A percentile compares a stretch with the other conserved stretches of the same genome.
These are phyloP conservation scores for Ambastaia sidthimunki DNA, from an alignment of 2,797 vertebrate genomes.

Conservation along the genomic window DNA sequence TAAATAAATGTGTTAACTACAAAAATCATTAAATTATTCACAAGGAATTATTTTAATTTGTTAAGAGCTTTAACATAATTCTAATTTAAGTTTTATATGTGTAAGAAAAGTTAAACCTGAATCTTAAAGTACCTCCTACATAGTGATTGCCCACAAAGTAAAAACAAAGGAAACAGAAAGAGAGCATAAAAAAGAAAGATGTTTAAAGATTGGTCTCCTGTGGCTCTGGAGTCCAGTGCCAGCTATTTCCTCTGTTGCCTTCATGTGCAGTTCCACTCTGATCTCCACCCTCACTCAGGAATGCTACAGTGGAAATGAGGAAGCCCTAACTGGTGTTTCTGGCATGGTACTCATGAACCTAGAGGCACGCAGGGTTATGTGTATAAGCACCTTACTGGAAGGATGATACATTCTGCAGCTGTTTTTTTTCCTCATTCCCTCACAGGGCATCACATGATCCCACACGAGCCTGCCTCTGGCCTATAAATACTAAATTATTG, in stretches of 20 bases:
- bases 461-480: not conserved
- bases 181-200: not conserved
- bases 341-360: slow-evolving; percentile 44
- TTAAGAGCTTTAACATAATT: too few relatives aligned
- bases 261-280: slow-evolving; percentile 7
- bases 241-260: slow-evolving; percentile 58
- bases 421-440: slow-evolving; percentile 22
- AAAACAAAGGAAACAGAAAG: too few relatives aligned
- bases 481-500: slow-evolving; percentile 11
- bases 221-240: slow-evolving; percentile 36
- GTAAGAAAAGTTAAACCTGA: too few relatives aligned
- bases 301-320: slow-evolving; percentile 64
- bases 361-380: slow-evolving; percentile 17
- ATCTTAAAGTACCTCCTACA: too few relatives aligned
- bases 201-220: not conserved
- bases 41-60: too few relatives aligned
- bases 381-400: slow-evolving; percentile 19
- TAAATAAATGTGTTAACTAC: too few relatives aligned
- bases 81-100: too few relatives aligned
- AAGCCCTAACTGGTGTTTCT: slow-evolving; percentile 63
- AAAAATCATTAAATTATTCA: too few relatives aligned
- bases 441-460: slow-evolving; percentile 27
- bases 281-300: slow-evolving; percentile 56
- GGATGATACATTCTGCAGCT: not conserved
- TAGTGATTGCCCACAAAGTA: too few relatives aligned